A percentile compares a stretch with the other conserved stretches of the same genome.
These are phyloP conservation scores for Drosophila gaucha DNA, from an alignment of 2,888 invertebrate genomes.

Conservation along the genomic window DNA sequence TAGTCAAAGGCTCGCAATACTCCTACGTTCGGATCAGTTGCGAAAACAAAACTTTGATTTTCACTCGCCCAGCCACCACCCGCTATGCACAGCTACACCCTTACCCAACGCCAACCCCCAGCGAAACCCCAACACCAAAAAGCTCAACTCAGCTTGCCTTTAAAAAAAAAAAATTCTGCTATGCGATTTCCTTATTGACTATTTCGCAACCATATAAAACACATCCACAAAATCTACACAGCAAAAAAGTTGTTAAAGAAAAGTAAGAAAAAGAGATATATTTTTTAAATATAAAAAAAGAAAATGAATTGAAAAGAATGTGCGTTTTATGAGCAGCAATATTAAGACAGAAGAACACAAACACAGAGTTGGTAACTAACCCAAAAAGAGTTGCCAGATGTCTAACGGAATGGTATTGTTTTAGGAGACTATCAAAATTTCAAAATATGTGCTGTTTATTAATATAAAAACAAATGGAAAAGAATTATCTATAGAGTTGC, in stretches of 20 bases:
- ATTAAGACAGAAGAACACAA: too few species aligned
- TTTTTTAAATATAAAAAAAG: neutral
- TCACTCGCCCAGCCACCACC: conserved; percentile 19
- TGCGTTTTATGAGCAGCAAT: too few species aligned
- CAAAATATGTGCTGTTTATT: too few species aligned
- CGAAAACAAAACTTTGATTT: conserved; percentile 69
- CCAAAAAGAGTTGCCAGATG: too few species aligned
- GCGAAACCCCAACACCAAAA: neutral
- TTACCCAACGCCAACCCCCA: neutral
- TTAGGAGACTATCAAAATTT: too few species aligned
- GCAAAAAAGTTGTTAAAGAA: neutral
- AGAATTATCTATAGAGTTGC: too few species aligned
- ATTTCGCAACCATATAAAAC: conserved; percentile 20
- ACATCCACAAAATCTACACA: conserved; percentile 3
- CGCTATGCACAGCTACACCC: neutral
- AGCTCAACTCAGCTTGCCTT: neutral
- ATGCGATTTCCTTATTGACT: conserved; percentile 42
- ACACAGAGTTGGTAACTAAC: too few species aligned
- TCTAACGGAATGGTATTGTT: too few species aligned
- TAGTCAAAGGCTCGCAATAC: conserved; percentile 16
- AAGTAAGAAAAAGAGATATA: neutral
- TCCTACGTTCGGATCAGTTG: conserved; percentile 26
- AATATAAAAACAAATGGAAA: too few species aligned
- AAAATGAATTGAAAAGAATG: too few species aligned
- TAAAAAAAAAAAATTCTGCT: conserved; percentile 2